A percentile compares a stretch with the other conserved stretches of the same genome.
Conservation (phyloP, 2,888 invertebrate genomes). For the Archips xylosteana region DNA sequence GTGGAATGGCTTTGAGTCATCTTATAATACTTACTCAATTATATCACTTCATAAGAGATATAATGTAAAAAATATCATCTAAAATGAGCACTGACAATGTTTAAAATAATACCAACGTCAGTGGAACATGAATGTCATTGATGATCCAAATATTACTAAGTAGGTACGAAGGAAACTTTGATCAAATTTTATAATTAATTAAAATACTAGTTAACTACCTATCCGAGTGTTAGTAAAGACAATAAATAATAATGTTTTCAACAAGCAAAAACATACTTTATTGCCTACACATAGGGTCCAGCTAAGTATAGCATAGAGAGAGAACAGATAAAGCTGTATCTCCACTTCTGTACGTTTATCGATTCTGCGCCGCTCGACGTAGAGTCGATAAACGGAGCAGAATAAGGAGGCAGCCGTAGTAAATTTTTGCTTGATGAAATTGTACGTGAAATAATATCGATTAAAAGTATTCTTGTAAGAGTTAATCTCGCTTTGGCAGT, state of each 20-base stretch:
- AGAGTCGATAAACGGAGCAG: conserved; percentile 28
- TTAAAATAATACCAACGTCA: conserved; percentile 21
- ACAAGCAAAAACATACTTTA: conserved; percentile 43
- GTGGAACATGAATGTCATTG: conserved; percentile 1
- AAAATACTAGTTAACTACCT: conserved; percentile 32
- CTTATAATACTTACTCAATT: conserved; percentile 43
- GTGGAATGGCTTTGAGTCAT: conserved; percentile 19
- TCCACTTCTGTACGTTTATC: conserved; percentile 35
- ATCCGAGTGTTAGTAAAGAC: conserved; percentile 39
- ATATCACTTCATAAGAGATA: conserved; percentile 46
- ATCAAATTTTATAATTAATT: not conserved
- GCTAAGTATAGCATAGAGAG: conserved; percentile 24
- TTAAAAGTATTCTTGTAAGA: conserved; percentile 26
- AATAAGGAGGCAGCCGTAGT: conserved; percentile 39
- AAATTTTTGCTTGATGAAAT: conserved; percentile 43
- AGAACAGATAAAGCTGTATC: conserved; percentile 27
- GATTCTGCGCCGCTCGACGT: conserved; percentile 21
- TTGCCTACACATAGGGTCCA: conserved; percentile 32
- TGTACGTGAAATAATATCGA: conserved; percentile 5
- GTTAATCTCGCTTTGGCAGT: conserved; percentile 72
- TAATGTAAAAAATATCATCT: conserved; percentile 43
- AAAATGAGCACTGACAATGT: conserved; percentile 47
- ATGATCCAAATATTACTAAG: conserved; percentile 1
- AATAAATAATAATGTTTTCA: conserved; percentile 43
- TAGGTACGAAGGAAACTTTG: conserved; percentile 4